A percentile compares a stretch with the other conserved stretches of the same genome.
These are phyloP conservation scores for Dolichomitus sp. DNA, from an alignment of 2,888 invertebrate genomes.

Conservation along the genomic window DNA sequence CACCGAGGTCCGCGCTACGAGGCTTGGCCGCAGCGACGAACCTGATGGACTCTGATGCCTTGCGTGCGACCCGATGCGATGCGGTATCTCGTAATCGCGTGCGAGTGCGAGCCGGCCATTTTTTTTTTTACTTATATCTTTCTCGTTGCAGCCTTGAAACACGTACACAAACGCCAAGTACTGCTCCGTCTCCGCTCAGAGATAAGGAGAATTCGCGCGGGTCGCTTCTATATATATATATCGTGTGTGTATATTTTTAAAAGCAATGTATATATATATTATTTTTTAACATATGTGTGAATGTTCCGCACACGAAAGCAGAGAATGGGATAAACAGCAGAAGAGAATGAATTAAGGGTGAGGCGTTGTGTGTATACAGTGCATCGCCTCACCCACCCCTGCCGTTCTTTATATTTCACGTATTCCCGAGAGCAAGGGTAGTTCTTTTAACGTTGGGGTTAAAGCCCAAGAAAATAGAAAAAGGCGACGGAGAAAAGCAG, in stretches of 20 bases:
- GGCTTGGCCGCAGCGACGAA: constrained; percentile 6
- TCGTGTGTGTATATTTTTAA: too few relatives aligned
- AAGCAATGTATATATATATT: too few relatives aligned
- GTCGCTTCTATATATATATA: neutral
- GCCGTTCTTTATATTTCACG: neutral
- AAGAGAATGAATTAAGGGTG: neutral
- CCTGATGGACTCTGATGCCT: constrained; percentile 52
- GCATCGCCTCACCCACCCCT: neutral
- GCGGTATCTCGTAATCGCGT: constrained; percentile 79
- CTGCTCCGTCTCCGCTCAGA: constrained; percentile 63
- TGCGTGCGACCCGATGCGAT: constrained; percentile 78
- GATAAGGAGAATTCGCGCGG: constrained; percentile 43
- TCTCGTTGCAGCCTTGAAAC: constrained; percentile 55
- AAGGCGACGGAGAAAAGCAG: neutral
- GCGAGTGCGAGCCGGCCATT: constrained; percentile 72
- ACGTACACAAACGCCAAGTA: constrained; percentile 73
- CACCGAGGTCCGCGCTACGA: constrained; percentile 34
- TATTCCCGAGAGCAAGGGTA: constrained; percentile 30
- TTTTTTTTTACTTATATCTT: constrained; percentile 4
- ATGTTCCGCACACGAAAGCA: too few relatives aligned
- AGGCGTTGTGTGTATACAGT: neutral
- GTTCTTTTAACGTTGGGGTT: constrained; percentile 11
- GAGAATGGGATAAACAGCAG: constrained; percentile 11
- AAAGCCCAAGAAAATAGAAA: constrained; percentile 10
- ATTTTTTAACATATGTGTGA: too few relatives aligned